Evolutionary conservation across 2,113 vertebrate species (phyloP).

Genomic region (Zingel zingel): DNA sequence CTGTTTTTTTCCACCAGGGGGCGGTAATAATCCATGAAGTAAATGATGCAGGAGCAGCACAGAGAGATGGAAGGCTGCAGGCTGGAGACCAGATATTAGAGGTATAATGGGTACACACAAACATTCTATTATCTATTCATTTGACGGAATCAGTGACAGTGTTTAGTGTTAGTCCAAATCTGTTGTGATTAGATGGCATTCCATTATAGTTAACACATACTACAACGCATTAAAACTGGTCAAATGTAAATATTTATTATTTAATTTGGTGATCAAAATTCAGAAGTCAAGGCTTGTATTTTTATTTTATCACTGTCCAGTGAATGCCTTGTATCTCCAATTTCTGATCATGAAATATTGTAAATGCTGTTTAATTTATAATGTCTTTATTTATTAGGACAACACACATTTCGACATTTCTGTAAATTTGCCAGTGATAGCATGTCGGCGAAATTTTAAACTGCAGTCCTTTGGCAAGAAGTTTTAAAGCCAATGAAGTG

Average conservation of each 20-base stretch:
- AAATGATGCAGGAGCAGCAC: conserved; percentile 94
- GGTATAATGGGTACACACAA: conserved; percentile 76
- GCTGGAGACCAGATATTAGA: conserved; percentile 97
- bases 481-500: not conserved
- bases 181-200: not conserved
- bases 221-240: not conserved
- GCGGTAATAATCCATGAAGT: conserved; percentile 96
- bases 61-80: conserved; percentile 94
- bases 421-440: not conserved
- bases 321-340: not conserved
- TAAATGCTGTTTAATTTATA: not conserved
- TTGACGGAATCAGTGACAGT: not conserved
- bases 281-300: not conserved
- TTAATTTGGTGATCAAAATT: not conserved
- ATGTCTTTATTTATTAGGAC: not conserved
- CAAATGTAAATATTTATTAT: not conserved
- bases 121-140: not conserved
- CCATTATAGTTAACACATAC: not conserved
- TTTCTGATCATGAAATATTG: not conserved
- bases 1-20: conserved; percentile 84
- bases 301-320: not conserved
- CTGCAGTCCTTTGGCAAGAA: not conserved
- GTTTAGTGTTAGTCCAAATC: not conserved
- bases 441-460: not conserved
- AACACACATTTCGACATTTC: not conserved